Conservation (phyloP, 2,113 vertebrate species). For the Sinocyclocheilus rhinocerous region DNA sequence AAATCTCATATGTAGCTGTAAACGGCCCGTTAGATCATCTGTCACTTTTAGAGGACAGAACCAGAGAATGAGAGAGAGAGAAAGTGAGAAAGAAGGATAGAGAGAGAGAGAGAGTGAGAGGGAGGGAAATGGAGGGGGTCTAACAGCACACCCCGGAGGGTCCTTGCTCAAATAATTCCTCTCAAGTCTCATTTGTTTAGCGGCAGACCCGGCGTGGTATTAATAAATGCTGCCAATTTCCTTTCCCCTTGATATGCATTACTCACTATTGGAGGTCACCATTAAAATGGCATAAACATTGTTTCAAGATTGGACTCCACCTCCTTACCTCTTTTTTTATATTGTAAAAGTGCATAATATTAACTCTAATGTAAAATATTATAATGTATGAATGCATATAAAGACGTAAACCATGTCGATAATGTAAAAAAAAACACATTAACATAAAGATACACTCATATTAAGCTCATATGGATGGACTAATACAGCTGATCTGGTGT, state of each 20-base stretch:
- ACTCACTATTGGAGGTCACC: constrained; percentile 39
- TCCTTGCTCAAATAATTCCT: constrained; percentile 42
- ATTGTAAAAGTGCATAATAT: no score
- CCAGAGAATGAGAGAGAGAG: neutral
- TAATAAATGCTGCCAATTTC: constrained; percentile 48
- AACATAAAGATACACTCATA: no score
- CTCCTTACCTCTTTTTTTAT: neutral
- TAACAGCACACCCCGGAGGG: constrained; percentile 31
- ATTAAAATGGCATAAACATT: constrained; percentile 34
- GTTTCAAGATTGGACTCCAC: neutral
- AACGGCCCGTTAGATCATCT: constrained; percentile 47
- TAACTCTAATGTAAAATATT: neutral
- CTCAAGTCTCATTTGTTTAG: constrained; percentile 51
- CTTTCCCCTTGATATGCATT: constrained; percentile 22
- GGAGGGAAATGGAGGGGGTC: neutral
- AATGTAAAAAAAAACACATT: neutral
- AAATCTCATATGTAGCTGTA: constrained; percentile 51
- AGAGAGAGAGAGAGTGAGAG: neutral
- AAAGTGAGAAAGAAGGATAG: neutral
- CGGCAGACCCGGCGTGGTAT: constrained; percentile 22
- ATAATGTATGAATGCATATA: neutral
- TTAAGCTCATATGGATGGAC: neutral
- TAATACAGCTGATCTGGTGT: neutral
- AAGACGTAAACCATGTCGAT: neutral
- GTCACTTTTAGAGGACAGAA: constrained; percentile 40